phyloP scores from a whole-genome alignment of 35 echinoderm and acorn worm species.

The Heliocidaris tuberculata region DNA sequence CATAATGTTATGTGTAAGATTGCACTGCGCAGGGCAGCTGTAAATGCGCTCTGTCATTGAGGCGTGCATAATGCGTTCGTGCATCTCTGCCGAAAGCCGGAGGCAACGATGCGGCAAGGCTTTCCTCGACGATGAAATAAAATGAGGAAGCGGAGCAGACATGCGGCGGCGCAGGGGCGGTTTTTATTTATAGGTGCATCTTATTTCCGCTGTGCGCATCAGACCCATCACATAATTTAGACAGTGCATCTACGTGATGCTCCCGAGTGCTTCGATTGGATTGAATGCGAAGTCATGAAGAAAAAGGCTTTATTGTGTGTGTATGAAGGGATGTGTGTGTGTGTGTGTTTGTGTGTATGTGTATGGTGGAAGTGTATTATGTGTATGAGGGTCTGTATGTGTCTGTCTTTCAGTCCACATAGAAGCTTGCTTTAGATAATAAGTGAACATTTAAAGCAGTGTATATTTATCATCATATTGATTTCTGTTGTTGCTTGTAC shows the following conservation, averaged over 20 bases:
- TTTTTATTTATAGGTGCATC: conserved; percentile 51
- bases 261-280: conserved; percentile 8
- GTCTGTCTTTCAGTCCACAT: not conserved
- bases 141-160: conserved; percentile 50
- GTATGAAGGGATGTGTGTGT: not conserved
- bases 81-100: conserved; percentile 14
- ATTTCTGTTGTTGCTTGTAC: not conserved
- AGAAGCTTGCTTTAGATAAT: not conserved
- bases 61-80: conserved; percentile 47
- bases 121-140: conserved; percentile 44
- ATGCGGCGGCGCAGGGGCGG: conserved; percentile 17
- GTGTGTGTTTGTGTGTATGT: not conserved
- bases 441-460: too few relatives aligned
- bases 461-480: too few relatives aligned
- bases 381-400: not conserved
- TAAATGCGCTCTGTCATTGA: conserved; percentile 36
- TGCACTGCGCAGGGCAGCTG: conserved; percentile 11
- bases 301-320: conserved; percentile 12
- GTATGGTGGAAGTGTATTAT: not conserved
- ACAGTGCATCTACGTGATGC: conserved; percentile 26
- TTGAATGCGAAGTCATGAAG: conserved; percentile 18
- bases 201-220: conserved; percentile 52
- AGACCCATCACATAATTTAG: conserved; percentile 51
- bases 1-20: not conserved
- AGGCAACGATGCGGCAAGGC: conserved; percentile 14